These are phyloP conservation scores for Chlorodrepanis virens DNA, from an alignment of 2,113 vertebrate genomes.

Conservation along the genomic window DNA sequence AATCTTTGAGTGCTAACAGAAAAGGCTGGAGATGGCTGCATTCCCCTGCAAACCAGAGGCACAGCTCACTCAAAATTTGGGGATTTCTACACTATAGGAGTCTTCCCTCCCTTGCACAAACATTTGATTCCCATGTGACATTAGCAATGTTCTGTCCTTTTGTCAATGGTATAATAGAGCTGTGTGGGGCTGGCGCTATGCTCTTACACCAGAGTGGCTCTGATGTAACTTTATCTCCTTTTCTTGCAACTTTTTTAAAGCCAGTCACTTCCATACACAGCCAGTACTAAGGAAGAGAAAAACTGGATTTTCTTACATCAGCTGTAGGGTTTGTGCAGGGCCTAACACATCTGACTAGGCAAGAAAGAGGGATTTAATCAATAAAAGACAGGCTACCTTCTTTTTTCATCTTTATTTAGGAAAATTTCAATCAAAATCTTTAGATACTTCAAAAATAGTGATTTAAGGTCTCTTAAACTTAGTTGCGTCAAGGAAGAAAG, in stretches of 20 bases:
- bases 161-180: neutral
- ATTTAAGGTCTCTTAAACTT: neutral
- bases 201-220: neutral
- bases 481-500: neutral
- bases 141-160: neutral
- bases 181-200: neutral
- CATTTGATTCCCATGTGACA: neutral
- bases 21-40: neutral
- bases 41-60: neutral
- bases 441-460: neutral
- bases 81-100: neutral
- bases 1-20: neutral
- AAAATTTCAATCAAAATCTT: neutral
- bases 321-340: neutral
- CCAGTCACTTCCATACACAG: neutral
- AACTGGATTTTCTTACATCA: neutral
- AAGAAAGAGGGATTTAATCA: neutral
- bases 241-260: neutral
- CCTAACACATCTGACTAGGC: neutral
- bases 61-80: neutral
- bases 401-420: conserved; percentile 27
- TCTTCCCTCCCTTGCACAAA: neutral
- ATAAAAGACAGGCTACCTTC: neutral
- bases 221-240: neutral
- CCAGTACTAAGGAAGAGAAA: neutral